Base-by-base conservation (phyloP, 2,797 vertebrate species). In the Fratercula arctica region DNA sequence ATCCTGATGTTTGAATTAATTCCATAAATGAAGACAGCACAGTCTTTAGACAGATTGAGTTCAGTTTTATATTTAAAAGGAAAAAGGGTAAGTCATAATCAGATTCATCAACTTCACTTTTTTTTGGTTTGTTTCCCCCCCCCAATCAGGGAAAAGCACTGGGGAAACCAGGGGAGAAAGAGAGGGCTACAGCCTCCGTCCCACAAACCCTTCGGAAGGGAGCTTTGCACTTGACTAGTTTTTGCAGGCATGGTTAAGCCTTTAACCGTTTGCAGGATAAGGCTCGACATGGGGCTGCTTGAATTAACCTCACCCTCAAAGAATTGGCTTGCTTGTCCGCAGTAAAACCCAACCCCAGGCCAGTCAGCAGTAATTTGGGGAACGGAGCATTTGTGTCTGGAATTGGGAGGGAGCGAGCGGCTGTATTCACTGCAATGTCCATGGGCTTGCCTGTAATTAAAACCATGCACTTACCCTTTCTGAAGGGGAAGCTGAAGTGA, bases 361-460 rank as follows among this genome's bases (percentile, higher is more conserved):
- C 75, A 94, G 91, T 10, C 85, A 94, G 93, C 85, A 90, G 79
- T 28, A 48, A 69, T 94, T 8, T 84, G 69, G 96, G 92, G 82
- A 75, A 29, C 0, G 37, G 87, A 81, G 69, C 13, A 3, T 57
- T 66, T 69, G 69, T 63, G 74, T 31, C 81, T 92, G 95, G 93
- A 45, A 3, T 4, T 63, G 85, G 86, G 87, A 45, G 35, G 25
- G 77, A 79, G 50, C 0, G 4, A 91, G 79, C 9, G 37, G 43
- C 82, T 78, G 46, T 2, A 16, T 4, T 61, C 67, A 18, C 31
- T 17, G 67, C 80, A 43, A 2, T 0, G 1, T 19, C 76, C 8
- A 3, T 6, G 13, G 28, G 43, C 56, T 81, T 51, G 56, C n/a
- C 35, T 0, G 0, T 93, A 86, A 95, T 96, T 81, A 64, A 93